Evolutionary conservation across 2,888 invertebrate genomes (phyloP).

Genomic region (Dione vanillae): DNA sequence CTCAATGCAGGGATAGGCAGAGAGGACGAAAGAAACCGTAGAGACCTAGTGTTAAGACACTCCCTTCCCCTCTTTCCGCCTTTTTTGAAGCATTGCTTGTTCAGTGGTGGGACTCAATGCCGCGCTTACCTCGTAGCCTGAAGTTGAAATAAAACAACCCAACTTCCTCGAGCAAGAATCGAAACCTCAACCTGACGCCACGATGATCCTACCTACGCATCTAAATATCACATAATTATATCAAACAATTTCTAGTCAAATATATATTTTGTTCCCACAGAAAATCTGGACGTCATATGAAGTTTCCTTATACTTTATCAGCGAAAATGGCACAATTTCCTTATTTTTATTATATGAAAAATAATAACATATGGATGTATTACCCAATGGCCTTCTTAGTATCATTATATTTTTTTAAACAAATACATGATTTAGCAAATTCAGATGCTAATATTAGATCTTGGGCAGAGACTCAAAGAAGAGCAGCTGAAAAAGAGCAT

Average conservation of each 20-base stretch:
- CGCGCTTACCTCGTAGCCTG: too few species aligned
- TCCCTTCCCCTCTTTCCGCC: too few species aligned
- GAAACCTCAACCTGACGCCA: too few species aligned
- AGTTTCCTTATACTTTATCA: constrained; percentile 91
- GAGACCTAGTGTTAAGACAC: too few species aligned
- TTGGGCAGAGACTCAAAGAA: constrained; percentile 72
- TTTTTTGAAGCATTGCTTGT: too few species aligned
- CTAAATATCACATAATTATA: too few species aligned
- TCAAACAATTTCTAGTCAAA: not conserved
- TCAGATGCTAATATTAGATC: constrained; percentile 62
- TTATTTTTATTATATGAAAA: constrained; percentile 87
- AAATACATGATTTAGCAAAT: constrained; percentile 87
- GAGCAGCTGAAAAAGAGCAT: constrained; percentile 69
- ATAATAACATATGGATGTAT: constrained; percentile 90
- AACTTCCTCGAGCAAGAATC: too few species aligned
- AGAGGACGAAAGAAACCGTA: too few species aligned
- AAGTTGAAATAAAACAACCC: too few species aligned
- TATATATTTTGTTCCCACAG: constrained; percentile 55
- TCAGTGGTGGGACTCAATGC: too few species aligned
- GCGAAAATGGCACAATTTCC: constrained; percentile 94
- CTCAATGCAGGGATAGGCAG: too few species aligned
- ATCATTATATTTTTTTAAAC: constrained; percentile 86
- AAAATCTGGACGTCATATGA: constrained; percentile 89
- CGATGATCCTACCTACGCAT: too few species aligned
- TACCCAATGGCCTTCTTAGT: constrained; percentile 83